These are phyloP conservation scores for Baccha elongata DNA, from an alignment of 2,888 invertebrate genomes.

Conservation along the genomic window DNA sequence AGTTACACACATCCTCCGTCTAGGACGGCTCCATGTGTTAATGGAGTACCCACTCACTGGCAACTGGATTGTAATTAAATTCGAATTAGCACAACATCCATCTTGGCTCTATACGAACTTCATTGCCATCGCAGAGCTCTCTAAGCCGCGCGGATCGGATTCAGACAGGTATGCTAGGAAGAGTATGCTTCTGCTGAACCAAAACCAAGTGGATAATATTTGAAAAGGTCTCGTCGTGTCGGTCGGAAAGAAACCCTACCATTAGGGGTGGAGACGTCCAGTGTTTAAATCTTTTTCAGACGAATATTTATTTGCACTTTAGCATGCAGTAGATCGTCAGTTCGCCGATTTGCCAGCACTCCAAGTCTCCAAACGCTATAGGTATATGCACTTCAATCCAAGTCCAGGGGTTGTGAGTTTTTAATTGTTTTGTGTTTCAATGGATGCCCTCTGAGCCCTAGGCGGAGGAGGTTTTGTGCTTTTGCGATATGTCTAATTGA, in stretches of 20 bases:
- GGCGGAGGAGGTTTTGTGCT: constrained; percentile 64
- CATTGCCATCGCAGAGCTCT: constrained; percentile 36
- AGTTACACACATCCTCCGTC: constrained; percentile 68
- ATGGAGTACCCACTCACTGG: constrained; percentile 76
- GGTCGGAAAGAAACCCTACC: constrained; percentile 68
- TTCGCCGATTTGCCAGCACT: neutral
- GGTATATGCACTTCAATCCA: too few relatives aligned
- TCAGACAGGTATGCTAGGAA: constrained; percentile 29
- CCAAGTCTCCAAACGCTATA: too few relatives aligned
- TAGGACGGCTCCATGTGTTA: constrained; percentile 76
- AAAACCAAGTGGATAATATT: constrained; percentile 12
- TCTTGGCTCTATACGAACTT: constrained; percentile 71
- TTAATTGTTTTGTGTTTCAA: constrained; percentile 71
- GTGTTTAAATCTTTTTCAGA: constrained; percentile 72
- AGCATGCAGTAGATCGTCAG: constrained; percentile 44
- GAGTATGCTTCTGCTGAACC: constrained; percentile 56
- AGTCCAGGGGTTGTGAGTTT: constrained; percentile 69
- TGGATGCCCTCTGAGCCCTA: constrained; percentile 72
- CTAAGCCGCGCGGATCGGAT: constrained; percentile 28
- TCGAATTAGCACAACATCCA: constrained; percentile 80
- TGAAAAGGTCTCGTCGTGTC: constrained; percentile 44
- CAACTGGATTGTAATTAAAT: constrained; percentile 80
- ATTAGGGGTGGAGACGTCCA: constrained; percentile 74
- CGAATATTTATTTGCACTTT: constrained; percentile 74
- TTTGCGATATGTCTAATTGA: constrained; percentile 72